Evolutionary conservation across 2,113 vertebrate genomes (phyloP).

Genomic region (Malaclemys terrapin): DNA sequence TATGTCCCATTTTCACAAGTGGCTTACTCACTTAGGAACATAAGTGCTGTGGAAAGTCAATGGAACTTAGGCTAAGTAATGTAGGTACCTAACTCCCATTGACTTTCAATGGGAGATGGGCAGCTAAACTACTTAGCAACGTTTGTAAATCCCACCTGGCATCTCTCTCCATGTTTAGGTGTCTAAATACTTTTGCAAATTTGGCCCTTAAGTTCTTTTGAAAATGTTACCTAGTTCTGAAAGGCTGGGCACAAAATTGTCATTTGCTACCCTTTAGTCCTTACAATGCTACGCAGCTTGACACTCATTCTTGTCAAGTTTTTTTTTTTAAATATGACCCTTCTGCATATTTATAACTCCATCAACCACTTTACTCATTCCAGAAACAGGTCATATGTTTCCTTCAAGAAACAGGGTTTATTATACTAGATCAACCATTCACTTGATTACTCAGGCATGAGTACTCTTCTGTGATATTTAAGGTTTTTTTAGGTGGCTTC

Average conservation of each 20-base stretch:
- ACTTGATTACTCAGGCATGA: background rate
- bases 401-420: background rate
- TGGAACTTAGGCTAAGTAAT: no score
- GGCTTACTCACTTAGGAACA: background rate
- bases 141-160: background rate
- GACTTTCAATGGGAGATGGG: background rate
- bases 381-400: background rate
- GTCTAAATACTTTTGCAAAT: background rate
- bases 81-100: background rate
- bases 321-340: background rate
- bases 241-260: background rate
- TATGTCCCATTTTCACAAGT: background rate
- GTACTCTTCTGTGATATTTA: background rate
- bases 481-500: background rate
- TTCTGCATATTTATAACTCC: background rate
- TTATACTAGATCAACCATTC: background rate
- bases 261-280: background rate
- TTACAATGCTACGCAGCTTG: background rate
- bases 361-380: background rate
- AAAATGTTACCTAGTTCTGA: background rate
- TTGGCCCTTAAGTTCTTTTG: background rate
- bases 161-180: background rate
- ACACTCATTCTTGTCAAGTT: background rate
- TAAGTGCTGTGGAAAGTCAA: background rate
- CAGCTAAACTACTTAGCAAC: background rate